Evolutionary conservation across 2,113 vertebrate genomes (phyloP).

Genomic region (Anser brachyrhynchus): DNA sequence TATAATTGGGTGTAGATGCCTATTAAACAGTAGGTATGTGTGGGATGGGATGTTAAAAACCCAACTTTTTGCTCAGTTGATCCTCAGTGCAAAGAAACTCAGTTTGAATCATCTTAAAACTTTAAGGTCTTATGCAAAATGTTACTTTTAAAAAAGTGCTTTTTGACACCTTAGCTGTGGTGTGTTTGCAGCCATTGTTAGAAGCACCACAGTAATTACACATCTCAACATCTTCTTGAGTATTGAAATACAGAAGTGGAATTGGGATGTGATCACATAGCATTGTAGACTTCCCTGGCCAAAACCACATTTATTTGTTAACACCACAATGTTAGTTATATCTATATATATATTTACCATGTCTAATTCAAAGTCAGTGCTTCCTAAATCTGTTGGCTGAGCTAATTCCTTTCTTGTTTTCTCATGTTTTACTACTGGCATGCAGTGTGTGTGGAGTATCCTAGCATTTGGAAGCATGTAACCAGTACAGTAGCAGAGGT

Average conservation of each 20-base stretch:
- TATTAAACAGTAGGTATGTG: not conserved
- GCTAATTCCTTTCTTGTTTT: not conserved
- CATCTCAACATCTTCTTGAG: not conserved
- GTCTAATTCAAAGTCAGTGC: not conserved
- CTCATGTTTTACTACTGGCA: not conserved
- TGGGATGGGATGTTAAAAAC: not conserved
- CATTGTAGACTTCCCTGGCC: not conserved
- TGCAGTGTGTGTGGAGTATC: not conserved
- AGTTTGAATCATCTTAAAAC: not conserved
- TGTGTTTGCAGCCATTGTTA: not conserved
- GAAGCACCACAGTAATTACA: not conserved
- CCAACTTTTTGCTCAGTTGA: not conserved
- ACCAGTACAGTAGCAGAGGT: not conserved
- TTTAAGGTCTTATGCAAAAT: not conserved
- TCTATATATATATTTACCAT: not conserved
- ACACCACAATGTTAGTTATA: not conserved
- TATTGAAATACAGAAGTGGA: not conserved
- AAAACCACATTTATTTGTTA: not conserved
- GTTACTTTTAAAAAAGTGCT: not conserved
- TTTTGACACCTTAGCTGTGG: not conserved
- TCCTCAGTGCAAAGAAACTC: not conserved
- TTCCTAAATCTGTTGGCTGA: not conserved
- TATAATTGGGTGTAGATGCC: constrained; percentile 7
- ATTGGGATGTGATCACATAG: not conserved
- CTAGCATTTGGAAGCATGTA: not conserved